phyloP scores from a whole-genome alignment of 2,113 vertebrate genomes.

The Scopus umbretta region DNA sequence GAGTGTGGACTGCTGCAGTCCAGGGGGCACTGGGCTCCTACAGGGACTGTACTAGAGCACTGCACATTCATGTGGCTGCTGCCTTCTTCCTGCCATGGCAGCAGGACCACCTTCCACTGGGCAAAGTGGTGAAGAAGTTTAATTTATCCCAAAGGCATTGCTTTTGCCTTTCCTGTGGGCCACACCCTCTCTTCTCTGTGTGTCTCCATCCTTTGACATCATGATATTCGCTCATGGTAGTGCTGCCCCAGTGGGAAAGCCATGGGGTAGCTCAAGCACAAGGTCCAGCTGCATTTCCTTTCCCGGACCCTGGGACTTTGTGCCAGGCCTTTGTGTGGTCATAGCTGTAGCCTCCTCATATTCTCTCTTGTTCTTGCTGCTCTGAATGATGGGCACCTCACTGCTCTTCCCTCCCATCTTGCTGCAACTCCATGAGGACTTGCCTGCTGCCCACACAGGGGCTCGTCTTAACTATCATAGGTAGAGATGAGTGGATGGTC shows the following conservation, averaged over 20 bases:
- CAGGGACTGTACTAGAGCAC: rapidly evolving
- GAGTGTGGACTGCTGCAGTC: neutral
- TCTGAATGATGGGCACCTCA: neutral
- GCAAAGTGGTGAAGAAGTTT: neutral
- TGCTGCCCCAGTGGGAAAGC: neutral
- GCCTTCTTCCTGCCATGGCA: neutral
- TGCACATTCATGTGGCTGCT: neutral
- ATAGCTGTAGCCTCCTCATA: neutral
- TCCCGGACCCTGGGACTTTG: neutral
- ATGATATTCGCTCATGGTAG: rapidly evolving
- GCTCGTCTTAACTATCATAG: neutral
- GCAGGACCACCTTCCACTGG: neutral
- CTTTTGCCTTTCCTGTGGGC: neutral
- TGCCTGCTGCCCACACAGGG: neutral
- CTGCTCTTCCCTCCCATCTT: neutral
- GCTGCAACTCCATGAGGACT: neutral
- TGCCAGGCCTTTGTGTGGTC: neutral
- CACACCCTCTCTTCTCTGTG: neutral
- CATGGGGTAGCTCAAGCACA: neutral
- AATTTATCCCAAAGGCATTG: neutral
- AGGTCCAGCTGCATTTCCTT: neutral
- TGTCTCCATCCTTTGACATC: neutral
- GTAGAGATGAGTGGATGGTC: neutral
- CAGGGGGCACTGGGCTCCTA: neutral
- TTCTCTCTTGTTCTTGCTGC: neutral